Evolutionary conservation across 2,888 invertebrate genomes (phyloP).

Genomic region (Monopis laevigella): DNA sequence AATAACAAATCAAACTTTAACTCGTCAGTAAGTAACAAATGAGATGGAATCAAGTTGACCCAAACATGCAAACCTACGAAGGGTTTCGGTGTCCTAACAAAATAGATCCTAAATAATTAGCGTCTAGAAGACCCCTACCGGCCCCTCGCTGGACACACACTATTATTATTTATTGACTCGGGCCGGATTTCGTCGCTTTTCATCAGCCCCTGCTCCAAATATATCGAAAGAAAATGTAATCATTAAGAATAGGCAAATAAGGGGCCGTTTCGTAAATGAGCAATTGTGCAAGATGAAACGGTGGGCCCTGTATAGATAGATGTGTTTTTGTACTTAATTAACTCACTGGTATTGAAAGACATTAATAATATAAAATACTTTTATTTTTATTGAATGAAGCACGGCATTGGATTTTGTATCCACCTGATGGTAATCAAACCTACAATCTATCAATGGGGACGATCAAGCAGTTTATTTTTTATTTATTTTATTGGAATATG

Average conservation of each 20-base stretch:
- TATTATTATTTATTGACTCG: slow-evolving; percentile 63
- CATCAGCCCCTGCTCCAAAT: slow-evolving; percentile 49
- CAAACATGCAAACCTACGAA: slow-evolving; percentile 32
- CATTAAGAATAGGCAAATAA: slow-evolving; percentile 63
- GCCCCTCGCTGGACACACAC: slow-evolving; percentile 13
- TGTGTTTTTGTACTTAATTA: no score
- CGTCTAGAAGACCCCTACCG: slow-evolving; percentile 20
- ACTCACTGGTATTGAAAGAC: no score
- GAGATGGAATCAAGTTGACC: slow-evolving; percentile 36
- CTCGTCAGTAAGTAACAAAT: slow-evolving; percentile 30
- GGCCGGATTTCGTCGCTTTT: slow-evolving; percentile 49
- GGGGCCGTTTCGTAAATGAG: slow-evolving; percentile 27
- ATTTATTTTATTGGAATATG: no score
- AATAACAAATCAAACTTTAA: slow-evolving; percentile 18
- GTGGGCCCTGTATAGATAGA: no score
- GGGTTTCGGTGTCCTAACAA: slow-evolving; percentile 47
- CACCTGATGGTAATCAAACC: no score
- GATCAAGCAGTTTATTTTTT: no score
- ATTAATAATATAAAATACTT: no score
- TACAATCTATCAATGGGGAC: no score
- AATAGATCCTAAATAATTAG: slow-evolving; percentile 58
- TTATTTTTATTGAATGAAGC: no score
- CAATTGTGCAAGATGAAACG: no score
- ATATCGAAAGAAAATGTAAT: slow-evolving; percentile 60
- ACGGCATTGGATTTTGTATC: no score